Evolutionary conservation across 2,888 invertebrate species (phyloP), one percentile per base, ranked within the genome.

Genomic region (Macrosiphum euphorbiae): DNA sequence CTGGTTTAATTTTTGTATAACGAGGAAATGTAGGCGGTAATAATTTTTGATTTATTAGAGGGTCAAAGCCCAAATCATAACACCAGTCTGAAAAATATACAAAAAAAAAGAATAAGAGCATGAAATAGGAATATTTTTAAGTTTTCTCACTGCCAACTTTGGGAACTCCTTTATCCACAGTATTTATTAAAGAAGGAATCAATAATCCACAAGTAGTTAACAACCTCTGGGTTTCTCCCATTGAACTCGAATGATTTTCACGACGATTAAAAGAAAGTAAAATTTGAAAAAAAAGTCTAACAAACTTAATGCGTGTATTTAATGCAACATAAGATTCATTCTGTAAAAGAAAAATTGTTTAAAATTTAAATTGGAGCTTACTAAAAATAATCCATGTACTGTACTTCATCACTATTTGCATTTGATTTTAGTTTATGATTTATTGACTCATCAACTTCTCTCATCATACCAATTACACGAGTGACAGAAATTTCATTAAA

Each of bases 11-110:
- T 96, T 98, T 98, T 0, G 99, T 98, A 96, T 99, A 99, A 44
- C 99, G 97, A 0, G 99, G 99, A 96, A 99, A 99, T 41, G 99
- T 99, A 0, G 99, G 99, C n/a, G 99, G 99, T 94, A 99, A 96
- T 91, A 99, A 96, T 87, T 99, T 97, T 96, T 99, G 99, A 96
- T 99, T 99, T 88, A 99, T 98, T 96, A 99, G 97, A 7, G 99
- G 99, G 95, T 99, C 99, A 96, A 99, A 99, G 1, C 99, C 99
- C 97, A 98, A 97, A n/a, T 95, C 95, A 13, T 95, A 94, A 91
- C 89, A 94, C 44, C 94, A 91, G n/a, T 94, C 94, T 94, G 50
- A 90, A 88, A 94, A 88, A 35, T 26, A 86, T n/a, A 67, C 13
- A 67, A 35, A 78, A 35, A 35, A 78, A 20, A 86, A 26, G 5